Evolutionary conservation across 2,797 vertebrate species (phyloP), one percentile per base, ranked within the genome.

Genomic region (Rhodeus uyekii): DNA sequence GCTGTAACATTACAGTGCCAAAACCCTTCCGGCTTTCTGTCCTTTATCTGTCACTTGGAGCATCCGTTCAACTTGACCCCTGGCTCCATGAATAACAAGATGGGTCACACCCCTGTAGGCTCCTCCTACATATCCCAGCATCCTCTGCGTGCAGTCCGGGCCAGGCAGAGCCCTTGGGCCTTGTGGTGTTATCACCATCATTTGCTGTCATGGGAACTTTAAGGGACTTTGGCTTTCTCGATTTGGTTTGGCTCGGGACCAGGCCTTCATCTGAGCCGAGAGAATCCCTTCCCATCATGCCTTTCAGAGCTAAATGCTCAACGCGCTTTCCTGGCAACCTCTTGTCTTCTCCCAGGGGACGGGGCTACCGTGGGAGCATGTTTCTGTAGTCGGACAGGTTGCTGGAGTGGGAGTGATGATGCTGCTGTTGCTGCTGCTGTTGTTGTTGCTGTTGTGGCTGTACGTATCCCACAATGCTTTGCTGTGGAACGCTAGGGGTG

Each of bases 311-410:
- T 65, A 38, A 53, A 12, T 2, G 81, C 87, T 79, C 78, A 24
- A 46, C 65, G 12, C 36, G 29, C 71, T 68, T 76, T 83, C 64
- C 53, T 29, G 13, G 50, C 65, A 83, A 77, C 60, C 79, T 87
- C 86, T 88, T 82, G 8, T 87, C 34, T 55, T 83, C 74, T 78
- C 24, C 73, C 50, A 42, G 79, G 87, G 22, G 55, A 12, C 42
- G 67, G 10, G 8, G 88, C 88, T 87, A 90, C 94, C 94, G 96
- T 34, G 95, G 96, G 86, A 96, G 92, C 93, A 96, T 93, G 89
- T 96, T 96, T 0, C 94, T 87, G 83, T 96, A 93, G 92, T 96
- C 96, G 0, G 95, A 93, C 84, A 95, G 91, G 76, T 90, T 93
- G 90, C 93, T 92, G 88, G 91, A 91, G 86, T 95, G 95, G 0